Base-by-base conservation (phyloP, 2,113 vertebrate genomes). In the Chlorodrepanis virens region DNA sequence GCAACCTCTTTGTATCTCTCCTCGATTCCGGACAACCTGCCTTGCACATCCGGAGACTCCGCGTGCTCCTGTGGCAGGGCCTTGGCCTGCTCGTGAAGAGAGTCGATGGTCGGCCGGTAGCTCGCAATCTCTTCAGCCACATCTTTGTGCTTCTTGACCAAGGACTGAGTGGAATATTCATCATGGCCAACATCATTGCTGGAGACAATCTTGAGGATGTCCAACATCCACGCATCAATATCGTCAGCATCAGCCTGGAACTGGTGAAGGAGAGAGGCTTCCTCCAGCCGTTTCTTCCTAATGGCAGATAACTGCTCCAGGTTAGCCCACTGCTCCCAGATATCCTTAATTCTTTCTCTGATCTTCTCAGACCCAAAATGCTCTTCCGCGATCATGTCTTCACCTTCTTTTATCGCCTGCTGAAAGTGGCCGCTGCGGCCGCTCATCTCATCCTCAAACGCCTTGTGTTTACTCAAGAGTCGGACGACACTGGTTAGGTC, bases 91-190 rank as follows among this genome's bases (percentile, higher is more conserved):
- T 99, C 99, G 0, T 99, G 99, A 22, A 99, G 98, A 0, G 98
- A 96, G 97, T 99, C 99, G 1, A 99, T 98, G 74, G 98, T 99
- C 0, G 98, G 98, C 49, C 98, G 96, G 93, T 99, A 99, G 97
- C 98, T 99, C 40, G 98, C 96, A 17, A 99, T 99, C 97, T 99
- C 99, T 22, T 99, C 98, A 0, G 99, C 98, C 10, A 99, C 99
- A 2, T 99, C 99, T 90, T 99, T 99, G 97, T 99, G 99, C 70
- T 99, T 99, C 97, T 98, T 99, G 61, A 99, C 99, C 94, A 99
- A 97, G 9, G 99, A 99, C 97, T 99, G 99, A 7, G 99, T 99
- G 87, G 99, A 99, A 97, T 99, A 99, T 75, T 99, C 99, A 3
- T 99, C 99, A 0, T 99, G 99, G 84, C 99, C 99, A n/a, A 99